Evolutionary conservation across 2,113 vertebrate species (phyloP), one percentile per base, ranked within the genome.

Genomic region (Paramisgurnus dabryanus): DNA sequence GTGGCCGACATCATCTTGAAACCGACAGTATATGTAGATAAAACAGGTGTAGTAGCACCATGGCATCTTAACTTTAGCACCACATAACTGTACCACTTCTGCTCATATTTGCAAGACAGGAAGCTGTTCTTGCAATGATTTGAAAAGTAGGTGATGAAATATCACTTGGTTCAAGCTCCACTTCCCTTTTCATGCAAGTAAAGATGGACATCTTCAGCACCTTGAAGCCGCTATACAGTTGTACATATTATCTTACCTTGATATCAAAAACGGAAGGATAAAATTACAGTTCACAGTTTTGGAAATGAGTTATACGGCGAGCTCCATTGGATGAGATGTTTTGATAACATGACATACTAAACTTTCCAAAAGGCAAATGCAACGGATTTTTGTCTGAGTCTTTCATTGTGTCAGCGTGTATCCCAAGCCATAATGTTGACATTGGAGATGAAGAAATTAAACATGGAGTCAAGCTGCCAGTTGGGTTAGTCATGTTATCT

Each of bases 111-210:
- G 2, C 4, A 47, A 49, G 70, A 50, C 73, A 27, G 73, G 73
- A 76, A 63, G 22, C 60, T 49, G 58, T 60, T 73, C 27, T 76
- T 64, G 71, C 57, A 61, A 58, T 41, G 8, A 41, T 60, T 73
- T 73, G 9, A 73, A 73, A 34, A 71, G 5, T 22, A 11, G 61
- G 57, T 76, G 43, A 49, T 76, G 73, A 76, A 76, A 76, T 76
- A 39, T 12, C 43, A 64, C 73, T 76, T 57, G 6, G 55, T 18
- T 76, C 17, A 64, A 64, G 8, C 8, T 47, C 18, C 41, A 64
- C 73, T 76, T 76, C 58, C 60, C 73, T 63, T 63, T 63, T 49
- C 9, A 64, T 49, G 57, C 11, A 63, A 63, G 39, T 13, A 27
- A 41, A 74, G n/a, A 45, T 45, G n/a, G 57, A n/a, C 55, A 61